Evolutionary conservation across 1,140 invertebrate genomes (phyloP), one percentile per base, ranked within the genome.

Genomic region (Eupristina koningsbergeri): DNA sequence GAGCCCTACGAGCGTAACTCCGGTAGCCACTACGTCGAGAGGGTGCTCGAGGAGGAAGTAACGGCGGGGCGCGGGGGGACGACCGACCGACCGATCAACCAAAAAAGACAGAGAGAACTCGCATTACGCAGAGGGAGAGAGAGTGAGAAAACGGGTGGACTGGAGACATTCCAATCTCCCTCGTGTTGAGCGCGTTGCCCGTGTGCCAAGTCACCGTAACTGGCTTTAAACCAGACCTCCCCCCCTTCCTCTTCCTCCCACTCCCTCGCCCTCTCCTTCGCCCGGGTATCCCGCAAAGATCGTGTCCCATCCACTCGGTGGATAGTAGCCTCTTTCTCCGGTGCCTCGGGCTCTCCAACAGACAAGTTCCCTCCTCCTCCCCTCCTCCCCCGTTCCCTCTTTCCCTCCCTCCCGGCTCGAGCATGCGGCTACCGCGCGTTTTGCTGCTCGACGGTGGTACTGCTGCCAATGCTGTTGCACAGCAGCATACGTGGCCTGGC

Each of bases 91-190:
- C 45, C 61, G 82, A 67, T 47, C 7, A 61, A 79, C 81, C 53
- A 80, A 85, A 47, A 83, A 69, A 76, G 58, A 63, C 78, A 84
- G 84, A 77, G 84, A 77, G 73, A 78, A 79, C 77, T 47, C 39
- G 76, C 8, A 17, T 50, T 41, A 41, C 63, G 13, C 69, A 84
- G 86, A 84, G 0, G 58, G 41, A 63, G 77, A 36, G 34, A 71
- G 36, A 74, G 53, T 63, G 80, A 84, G 31, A 81, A 74, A 67
- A 67, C 41, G 81, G n/a, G 78, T 84, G 89, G 88, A 89, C 89
- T 87, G 88, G 88, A 91, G 88, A 91, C 91, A 91, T 92, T 92
- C 91, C 91, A 91, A 92, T 92, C 91, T 91, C 76, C 82, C 90
- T 90, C 90, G 90, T 91, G 89, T 39, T 53, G n/a, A 31, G 76